Conservation (phyloP, 1,140 invertebrate genomes). For the Hyposmocoma kahamanoa region DNA sequence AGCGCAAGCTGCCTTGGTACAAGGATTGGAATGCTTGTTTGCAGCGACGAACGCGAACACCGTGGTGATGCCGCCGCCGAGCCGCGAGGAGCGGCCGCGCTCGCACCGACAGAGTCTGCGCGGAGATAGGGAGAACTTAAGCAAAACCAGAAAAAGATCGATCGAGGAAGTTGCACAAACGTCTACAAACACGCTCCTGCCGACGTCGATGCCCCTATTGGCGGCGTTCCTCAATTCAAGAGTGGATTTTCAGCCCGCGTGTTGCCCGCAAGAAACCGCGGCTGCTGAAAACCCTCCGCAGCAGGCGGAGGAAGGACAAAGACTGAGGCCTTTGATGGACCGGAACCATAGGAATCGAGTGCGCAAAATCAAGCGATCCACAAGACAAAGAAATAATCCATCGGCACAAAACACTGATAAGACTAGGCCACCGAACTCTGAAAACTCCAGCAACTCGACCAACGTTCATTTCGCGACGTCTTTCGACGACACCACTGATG, state of each 20-base stretch:
- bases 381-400: conserved; percentile 63
- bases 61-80: conserved; percentile 65
- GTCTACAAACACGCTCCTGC: conserved; percentile 77
- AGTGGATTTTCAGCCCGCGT: conserved; percentile 73
- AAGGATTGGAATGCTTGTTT: conserved; percentile 68
- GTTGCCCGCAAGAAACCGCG: conserved; percentile 39
- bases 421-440: conserved; percentile 43
- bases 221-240: conserved; percentile 78
- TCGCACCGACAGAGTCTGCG: conserved; percentile 58
- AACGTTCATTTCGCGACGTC: conserved; percentile 84
- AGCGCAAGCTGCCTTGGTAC: conserved; percentile 69
- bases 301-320: conserved; percentile 46
- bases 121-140: conserved; percentile 52
- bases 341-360: conserved; percentile 67
- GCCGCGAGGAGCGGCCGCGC: conserved; percentile 54
- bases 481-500: conserved; percentile 90
- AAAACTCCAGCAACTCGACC: conserved; percentile 47
- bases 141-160: conserved; percentile 67
- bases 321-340: conserved; percentile 65
- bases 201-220: conserved; percentile 76
- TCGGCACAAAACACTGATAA: conserved; percentile 37
- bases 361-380: conserved; percentile 69
- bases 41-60: conserved; percentile 69
- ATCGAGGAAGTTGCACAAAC: conserved; percentile 77
- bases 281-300: conserved; percentile 23